These are phyloP conservation scores for Chelonia mydas DNA, from an alignment of 2,797 vertebrate species.

Conservation along the genomic window DNA sequence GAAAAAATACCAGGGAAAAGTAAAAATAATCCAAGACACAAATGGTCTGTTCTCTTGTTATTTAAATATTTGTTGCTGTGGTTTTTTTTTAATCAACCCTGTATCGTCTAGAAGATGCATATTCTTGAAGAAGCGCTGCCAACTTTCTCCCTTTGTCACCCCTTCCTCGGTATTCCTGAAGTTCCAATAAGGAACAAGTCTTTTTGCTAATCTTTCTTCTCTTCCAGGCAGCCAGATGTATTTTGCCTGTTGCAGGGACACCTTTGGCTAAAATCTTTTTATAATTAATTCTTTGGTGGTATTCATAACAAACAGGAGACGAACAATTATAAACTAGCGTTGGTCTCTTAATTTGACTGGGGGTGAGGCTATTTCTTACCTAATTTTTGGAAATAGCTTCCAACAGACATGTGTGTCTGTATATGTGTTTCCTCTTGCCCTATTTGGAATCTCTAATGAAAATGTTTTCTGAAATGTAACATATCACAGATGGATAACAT, in stretches of 20 bases:
- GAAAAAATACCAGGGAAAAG: background rate
- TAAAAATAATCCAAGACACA: background rate
- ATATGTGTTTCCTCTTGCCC: conserved; percentile 5
- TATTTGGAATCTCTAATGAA: conserved; percentile 17
- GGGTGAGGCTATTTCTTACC: background rate
- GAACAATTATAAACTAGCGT: background rate
- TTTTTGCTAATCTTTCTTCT: background rate
- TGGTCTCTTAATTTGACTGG: background rate
- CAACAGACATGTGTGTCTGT: background rate
- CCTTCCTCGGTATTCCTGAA: background rate
- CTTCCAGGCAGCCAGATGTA: background rate
- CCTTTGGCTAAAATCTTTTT: background rate
- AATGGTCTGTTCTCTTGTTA: background rate
- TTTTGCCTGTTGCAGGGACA: background rate
- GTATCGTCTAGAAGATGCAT: background rate
- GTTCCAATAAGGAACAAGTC: background rate
- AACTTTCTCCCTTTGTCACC: background rate
- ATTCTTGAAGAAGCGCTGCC: background rate
- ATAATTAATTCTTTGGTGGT: background rate
- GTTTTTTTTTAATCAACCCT: conserved; percentile 3
- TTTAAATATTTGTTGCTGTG: background rate
- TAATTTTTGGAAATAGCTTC: background rate
- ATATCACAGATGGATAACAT: conserved; percentile 45
- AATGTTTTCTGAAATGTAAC: conserved; percentile 59
- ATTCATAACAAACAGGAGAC: conserved; percentile 23